These are phyloP conservation scores for Heterohyrax brucei DNA, from an alignment of 2,797 vertebrate genomes.

Conservation along the genomic window DNA sequence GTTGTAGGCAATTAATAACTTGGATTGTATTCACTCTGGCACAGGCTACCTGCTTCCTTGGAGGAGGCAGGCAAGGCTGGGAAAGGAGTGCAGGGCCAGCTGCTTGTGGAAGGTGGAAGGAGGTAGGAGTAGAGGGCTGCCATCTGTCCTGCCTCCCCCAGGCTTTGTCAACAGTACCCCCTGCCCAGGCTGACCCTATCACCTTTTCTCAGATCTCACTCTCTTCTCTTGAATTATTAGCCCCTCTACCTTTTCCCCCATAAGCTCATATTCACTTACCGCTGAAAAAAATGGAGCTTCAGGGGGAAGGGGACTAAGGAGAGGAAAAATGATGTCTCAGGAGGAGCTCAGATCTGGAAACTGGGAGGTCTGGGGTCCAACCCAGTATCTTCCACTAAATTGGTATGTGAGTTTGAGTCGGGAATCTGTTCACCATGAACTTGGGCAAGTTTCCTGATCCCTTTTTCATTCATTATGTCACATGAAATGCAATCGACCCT, in stretches of 20 bases:
- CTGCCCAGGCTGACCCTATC: not conserved
- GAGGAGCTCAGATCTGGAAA: not conserved
- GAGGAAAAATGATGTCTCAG: not conserved
- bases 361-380: not conserved
- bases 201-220: not conserved
- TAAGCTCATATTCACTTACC: not conserved
- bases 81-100: slow-evolving; percentile 65
- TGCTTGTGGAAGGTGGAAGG: slow-evolving; percentile 42
- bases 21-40: slow-evolving; percentile 88
- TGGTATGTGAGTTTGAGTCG: not conserved
- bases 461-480: slow-evolving; percentile 31
- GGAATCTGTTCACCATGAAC: not conserved
- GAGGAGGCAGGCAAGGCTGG: slow-evolving; percentile 79
- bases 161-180: not conserved
- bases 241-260: not conserved
- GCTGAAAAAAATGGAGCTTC: not conserved
- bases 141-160: slow-evolving; percentile 40
- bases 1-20: slow-evolving; percentile 92
- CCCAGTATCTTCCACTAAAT: slow-evolving; percentile 12
- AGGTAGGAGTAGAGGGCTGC: not conserved
- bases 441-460: not conserved
- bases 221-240: slow-evolving; percentile 14
- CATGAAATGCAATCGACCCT: slow-evolving; percentile 9
- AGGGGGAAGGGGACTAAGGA: not conserved
- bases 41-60: slow-evolving; percentile 83